A percentile compares a stretch with the other conserved stretches of the same genome.
phyloP scores from a whole-genome alignment of 2,113 vertebrate species.

The Entomyzon cyanotis region DNA sequence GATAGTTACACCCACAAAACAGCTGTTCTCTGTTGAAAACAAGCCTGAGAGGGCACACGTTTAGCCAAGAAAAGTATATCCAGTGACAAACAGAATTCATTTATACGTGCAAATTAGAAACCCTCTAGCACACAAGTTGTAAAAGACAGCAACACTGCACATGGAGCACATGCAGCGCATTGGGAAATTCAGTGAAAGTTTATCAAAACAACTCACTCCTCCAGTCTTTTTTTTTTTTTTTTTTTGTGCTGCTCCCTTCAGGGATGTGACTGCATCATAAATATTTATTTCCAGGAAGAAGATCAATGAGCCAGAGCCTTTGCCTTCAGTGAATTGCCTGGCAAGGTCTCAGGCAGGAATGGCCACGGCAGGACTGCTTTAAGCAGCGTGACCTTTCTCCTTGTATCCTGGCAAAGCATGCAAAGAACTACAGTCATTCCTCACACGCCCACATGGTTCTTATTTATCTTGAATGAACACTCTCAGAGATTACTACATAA shows the following conservation, averaged over 20 bases:
- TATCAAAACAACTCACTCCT: not conserved
- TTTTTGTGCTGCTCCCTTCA: not conserved
- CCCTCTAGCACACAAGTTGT: not conserved
- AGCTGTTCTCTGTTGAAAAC: slow-evolving; percentile 36
- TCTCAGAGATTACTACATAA: slow-evolving; percentile 32
- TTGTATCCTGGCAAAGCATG: not conserved
- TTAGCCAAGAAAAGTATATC: slow-evolving; percentile 48
- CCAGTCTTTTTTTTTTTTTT: not conserved
- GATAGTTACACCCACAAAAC: not conserved
- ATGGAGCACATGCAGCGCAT: rapidly evolving
- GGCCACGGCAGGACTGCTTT: not conserved
- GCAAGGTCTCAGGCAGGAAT: not conserved
- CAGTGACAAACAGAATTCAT: not conserved
- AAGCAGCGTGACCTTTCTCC: not conserved
- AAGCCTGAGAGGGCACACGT: rapidly evolving
- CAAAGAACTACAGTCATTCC: not conserved
- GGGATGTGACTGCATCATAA: not conserved
- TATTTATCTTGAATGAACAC: slow-evolving; percentile 52
- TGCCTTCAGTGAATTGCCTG: not conserved
- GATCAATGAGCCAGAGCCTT: not conserved
- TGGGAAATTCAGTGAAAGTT: not conserved
- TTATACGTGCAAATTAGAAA: slow-evolving; percentile 37
- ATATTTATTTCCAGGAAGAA: not conserved
- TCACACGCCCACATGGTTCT: slow-evolving; percentile 16
- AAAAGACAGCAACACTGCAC: not conserved